Conservation (phyloP, 2,113 vertebrate species). For the Chascanopsetta lugubris region DNA sequence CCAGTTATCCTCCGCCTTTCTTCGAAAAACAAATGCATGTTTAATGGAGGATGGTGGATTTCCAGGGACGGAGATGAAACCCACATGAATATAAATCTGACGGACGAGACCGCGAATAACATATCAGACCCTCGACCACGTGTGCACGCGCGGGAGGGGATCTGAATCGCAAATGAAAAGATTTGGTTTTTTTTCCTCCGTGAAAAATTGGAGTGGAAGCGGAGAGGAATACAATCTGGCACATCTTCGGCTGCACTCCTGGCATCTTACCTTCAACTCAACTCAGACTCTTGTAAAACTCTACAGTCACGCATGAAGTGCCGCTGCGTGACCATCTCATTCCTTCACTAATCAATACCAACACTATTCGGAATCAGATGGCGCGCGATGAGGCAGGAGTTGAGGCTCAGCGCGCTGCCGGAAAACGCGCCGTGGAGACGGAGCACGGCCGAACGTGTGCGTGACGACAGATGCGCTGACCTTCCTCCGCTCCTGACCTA, state of each 20-base stretch:
- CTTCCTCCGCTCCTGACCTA: not conserved
- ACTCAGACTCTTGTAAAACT: not conserved
- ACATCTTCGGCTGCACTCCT: slow-evolving; percentile 22
- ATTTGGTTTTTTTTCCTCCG: slow-evolving; percentile 11
- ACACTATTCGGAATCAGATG: no score
- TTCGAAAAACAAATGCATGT: slow-evolving; percentile 24
- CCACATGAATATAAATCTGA: slow-evolving; percentile 25
- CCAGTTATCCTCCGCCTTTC: not conserved
- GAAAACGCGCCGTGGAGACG: no score
- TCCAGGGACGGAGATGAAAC: slow-evolving; percentile 1
- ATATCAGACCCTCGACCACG: slow-evolving; percentile 5
- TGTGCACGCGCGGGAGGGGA: slow-evolving; percentile 2
- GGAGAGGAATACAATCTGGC: slow-evolving; percentile 3
- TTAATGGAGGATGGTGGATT: slow-evolving; percentile 21
- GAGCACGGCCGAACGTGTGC: no score
- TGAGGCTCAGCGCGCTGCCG: no score
- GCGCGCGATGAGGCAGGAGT: no score
- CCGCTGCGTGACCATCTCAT: no score
- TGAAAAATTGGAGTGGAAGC: not conserved
- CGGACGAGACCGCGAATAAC: slow-evolving; percentile 13
- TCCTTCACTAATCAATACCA: no score
- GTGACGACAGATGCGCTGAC: not conserved
- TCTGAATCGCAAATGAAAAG: slow-evolving; percentile 42
- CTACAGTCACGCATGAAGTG: not conserved
- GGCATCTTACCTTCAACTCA: slow-evolving; percentile 10